Evolutionary conservation across 1,140 invertebrate genomes (phyloP), one percentile per base, ranked within the genome.

Genomic region (Uloborus diversus): DNA sequence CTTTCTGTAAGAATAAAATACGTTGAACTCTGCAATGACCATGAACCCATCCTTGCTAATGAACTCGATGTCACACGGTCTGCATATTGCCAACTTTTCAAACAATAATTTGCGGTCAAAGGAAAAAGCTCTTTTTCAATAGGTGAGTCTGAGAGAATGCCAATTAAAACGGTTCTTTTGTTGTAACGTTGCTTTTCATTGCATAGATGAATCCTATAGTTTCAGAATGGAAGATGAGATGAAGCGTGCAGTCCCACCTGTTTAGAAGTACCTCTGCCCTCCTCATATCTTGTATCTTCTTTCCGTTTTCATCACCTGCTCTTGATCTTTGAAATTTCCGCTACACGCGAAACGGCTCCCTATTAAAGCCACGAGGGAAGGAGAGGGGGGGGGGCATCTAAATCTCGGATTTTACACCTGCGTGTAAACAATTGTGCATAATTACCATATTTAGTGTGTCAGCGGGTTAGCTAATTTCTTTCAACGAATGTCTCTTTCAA

Each of bases 401-500:
- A 2, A 42, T 13, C 9, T 42, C 37, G 17, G 17, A 57, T 14
- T 17, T n/a, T 42, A 14, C 71, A 75, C 71, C 71, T 75, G 71
- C 71, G 27, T 33, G 9, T 61, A 30, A 70, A 57, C 64, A 62
- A 75, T 64, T 64, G 42, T 11, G 42, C 20, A 23, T 75, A 75
- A 75, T 75, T 49, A 42, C 20, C 37, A 35, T 33, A n/a, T 64
- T 75, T 75, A 75, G 71, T 75, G 57, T 64, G 71, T 75, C 71
- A 75, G n/a, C 56, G 59, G 9, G 25, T 59, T 28, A 28, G 56
- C 11, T 28, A 20, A n/a, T 53, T 53, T 53, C 25, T 53, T 42
- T 42, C 17, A 42, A 42, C 37, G 37, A 7, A 9, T 42, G n/a
- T n/a, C n/a, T n/a, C n/a, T n/a, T n/a, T n/a, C n/a, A n/a, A n/a